phyloP scores from a whole-genome alignment of 2,113 vertebrate genomes.

The Oceanites oceanicus region DNA sequence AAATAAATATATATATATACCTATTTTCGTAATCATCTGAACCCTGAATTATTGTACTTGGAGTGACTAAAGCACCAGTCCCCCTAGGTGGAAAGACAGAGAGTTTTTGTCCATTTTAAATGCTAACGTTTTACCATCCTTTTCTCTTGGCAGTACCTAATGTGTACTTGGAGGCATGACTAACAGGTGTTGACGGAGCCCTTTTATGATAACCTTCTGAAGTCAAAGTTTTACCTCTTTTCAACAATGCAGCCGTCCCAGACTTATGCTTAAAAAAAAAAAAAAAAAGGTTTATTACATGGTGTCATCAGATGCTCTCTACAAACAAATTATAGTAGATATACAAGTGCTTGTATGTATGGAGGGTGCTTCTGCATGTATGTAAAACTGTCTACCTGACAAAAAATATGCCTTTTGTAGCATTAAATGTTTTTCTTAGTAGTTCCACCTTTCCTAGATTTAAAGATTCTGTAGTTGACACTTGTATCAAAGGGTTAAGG shows the following conservation, averaged over 20 bases:
- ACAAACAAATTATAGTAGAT: background rate
- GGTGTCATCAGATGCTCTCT: background rate
- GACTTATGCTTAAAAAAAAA: background rate
- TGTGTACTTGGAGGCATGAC: background rate
- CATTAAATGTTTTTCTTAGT: background rate
- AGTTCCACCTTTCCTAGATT: background rate
- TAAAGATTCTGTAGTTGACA: background rate
- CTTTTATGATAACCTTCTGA: background rate
- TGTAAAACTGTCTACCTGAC: background rate
- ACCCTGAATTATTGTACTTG: background rate
- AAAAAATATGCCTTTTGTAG: background rate
- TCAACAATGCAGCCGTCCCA: background rate
- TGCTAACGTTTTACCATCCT: background rate
- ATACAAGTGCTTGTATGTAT: background rate
- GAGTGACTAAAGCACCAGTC: background rate
- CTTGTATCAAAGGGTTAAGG: constrained; percentile 50
- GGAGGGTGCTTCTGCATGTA: background rate
- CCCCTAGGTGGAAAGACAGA: background rate
- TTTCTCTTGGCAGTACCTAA: background rate
- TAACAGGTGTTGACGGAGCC: background rate
- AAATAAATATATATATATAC: too few species aligned
- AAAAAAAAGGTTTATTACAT: background rate
- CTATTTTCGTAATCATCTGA: background rate
- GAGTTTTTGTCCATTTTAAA: background rate
- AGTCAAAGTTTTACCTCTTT: background rate